Percentiles rank a stretch among this genome's conserved stretches.
Evolutionary conservation across 1,140 invertebrate species (phyloP).

Genomic region (Hylaeus anthracinus): DNA sequence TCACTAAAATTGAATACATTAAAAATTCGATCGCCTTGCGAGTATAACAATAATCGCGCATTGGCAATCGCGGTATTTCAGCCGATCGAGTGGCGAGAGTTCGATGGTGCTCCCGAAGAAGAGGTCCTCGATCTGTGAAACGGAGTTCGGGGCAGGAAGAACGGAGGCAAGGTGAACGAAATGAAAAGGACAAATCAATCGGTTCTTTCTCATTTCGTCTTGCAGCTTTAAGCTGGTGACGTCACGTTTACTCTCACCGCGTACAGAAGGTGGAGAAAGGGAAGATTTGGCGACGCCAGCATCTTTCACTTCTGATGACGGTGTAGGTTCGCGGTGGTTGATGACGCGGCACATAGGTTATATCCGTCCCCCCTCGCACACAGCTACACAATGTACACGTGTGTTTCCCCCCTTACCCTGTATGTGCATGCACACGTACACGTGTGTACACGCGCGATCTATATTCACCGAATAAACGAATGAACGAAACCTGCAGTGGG

Average conservation of each 20-base stretch:
- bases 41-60: no score
- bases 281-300: conserved; percentile 75
- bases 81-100: neutral
- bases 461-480: conserved; percentile 66
- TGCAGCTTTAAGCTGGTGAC: conserved; percentile 71
- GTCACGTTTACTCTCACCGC: conserved; percentile 72
- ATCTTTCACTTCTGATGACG: conserved; percentile 75
- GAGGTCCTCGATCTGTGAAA: neutral
- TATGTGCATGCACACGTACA: conserved; percentile 13
- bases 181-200: conserved; percentile 55
- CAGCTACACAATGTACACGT: neutral
- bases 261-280: conserved; percentile 66
- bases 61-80: no score
- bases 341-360: conserved; percentile 70
- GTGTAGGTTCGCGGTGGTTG: conserved; percentile 69
- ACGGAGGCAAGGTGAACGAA: conserved; percentile 36
- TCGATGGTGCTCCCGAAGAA: neutral
- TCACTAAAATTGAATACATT: no score
- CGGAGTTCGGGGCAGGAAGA: neutral
- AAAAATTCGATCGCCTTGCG: no score
- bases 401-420: no score
- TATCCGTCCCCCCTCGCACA: conserved; percentile 58
- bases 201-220: conserved; percentile 57
- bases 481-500: conserved; percentile 60
- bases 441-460: conserved; percentile 23